Base-by-base conservation (phyloP, 2,797 vertebrate species). In the Alcedo quadribrachys region DNA sequence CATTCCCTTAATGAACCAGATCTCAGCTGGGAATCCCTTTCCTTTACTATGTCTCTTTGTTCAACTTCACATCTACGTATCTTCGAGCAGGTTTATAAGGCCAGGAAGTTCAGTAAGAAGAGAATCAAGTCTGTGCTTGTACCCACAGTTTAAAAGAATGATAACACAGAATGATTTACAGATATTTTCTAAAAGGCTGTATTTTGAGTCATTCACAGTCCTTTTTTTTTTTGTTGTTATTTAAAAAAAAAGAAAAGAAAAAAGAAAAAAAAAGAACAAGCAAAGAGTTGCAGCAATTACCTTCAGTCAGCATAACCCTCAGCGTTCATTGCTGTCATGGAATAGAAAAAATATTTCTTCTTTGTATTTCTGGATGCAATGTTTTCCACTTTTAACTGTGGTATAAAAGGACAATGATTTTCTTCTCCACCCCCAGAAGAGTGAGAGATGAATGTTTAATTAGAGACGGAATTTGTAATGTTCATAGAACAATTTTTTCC, bases 381-480 rank as follows among this genome's bases (percentile, higher is more conserved):
- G 76, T 91, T 94, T 92, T 87, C 83, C 81, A 81, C 74, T 96
- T 90, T 85, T 85, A 92, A 94, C 90, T 91, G 81, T 82, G 77
- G 55, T 92, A 89, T 94, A 94, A 95, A 96, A 93, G 85, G 85
- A 91, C 74, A 93, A 88, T 86, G 90, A 90, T 96, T 96, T 94
- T 87, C 80, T 83, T 91, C 78, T 81, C 81, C 90, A 76, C 80
- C 84, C 92, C 82, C 67, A 92, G 84, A 94, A 96, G 84, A 89
- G 86, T 86, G 71, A 91, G 81, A 81, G 70, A 81, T 87, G 79
- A 95, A 67, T 95, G 92, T 96, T 96, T 96, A 96, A 96, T 97
- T 95, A 92, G 80, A 93, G 90, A 30, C 58, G 81, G 85, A 92
- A 94, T 94, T 92, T 83, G 87, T 93, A 92, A 94, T 81, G 78